Evolutionary conservation across 37 sponge, comb jelly and placozoan species (phyloP).

Genomic region (Diacarnus erythraeanus): DNA sequence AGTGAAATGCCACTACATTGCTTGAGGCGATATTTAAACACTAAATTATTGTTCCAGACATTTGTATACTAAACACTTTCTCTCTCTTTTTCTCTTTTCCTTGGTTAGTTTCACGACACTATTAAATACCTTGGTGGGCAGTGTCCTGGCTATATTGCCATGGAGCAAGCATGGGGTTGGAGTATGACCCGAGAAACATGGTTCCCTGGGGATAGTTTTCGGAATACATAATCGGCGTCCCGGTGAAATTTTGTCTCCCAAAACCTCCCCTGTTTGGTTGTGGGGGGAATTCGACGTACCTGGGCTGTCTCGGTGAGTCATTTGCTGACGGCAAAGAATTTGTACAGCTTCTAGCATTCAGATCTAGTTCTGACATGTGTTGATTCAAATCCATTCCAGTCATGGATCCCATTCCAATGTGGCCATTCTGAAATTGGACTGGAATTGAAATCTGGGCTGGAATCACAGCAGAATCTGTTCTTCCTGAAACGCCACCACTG

Average conservation of each 20-base stretch:
- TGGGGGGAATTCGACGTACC: slow-evolving; percentile 2
- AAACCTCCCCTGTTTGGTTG: neutral
- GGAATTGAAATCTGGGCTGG: neutral
- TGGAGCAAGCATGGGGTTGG: slow-evolving; percentile 9
- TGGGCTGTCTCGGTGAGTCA: neutral
- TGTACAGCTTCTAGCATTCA: neutral
- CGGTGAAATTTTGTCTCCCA: neutral
- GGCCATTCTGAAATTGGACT: slow-evolving; percentile 9
- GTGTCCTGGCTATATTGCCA: neutral
- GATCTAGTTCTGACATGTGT: slow-evolving; percentile 16
- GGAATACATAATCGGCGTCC: neutral
- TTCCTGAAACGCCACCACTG: neutral
- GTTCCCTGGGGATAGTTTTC: slow-evolving; percentile 5
- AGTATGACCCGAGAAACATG: neutral
- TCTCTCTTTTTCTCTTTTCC: neutral
- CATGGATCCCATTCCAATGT: neutral
- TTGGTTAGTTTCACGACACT: neutral
- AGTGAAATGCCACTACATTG: too few species aligned
- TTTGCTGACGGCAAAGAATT: neutral
- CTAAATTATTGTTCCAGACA: too few species aligned
- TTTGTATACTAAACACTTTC: too few species aligned
- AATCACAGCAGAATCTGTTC: neutral
- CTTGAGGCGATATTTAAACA: too few species aligned
- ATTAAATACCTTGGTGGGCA: neutral
- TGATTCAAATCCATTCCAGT: slow-evolving; percentile 10